Percentiles rank a stretch among this genome's conserved stretches.
Conservation (phyloP, 2,797 vertebrate species). For the Darevskia nairensis region DNA sequence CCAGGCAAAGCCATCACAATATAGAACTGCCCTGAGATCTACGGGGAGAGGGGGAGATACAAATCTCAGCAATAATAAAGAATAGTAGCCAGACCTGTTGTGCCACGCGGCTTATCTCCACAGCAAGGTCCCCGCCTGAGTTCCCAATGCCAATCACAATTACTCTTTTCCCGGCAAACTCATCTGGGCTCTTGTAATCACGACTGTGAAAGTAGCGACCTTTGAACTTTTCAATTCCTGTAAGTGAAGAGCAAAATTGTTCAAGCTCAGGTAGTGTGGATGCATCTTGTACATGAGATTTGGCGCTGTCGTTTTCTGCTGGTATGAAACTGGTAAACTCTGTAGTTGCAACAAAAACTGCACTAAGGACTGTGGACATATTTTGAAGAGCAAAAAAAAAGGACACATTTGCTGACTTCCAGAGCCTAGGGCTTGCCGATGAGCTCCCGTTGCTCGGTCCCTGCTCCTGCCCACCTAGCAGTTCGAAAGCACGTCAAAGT, state of each 20-base stretch:
- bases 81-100: constrained; percentile 77
- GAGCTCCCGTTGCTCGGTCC: no score
- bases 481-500: no score
- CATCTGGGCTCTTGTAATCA: constrained; percentile 84
- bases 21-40: not conserved
- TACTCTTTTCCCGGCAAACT: constrained; percentile 79
- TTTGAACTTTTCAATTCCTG: constrained; percentile 85
- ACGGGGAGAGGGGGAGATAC: no score
- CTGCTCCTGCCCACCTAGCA: no score
- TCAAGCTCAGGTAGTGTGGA: not conserved
- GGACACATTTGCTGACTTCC: no score
- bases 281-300: not conserved
- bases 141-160: constrained; percentile 87
- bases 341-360: not conserved
- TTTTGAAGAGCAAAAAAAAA: no score
- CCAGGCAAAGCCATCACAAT: rapidly evolving
- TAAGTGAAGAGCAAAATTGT: not conserved
- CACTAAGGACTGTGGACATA: not conserved
- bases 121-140: constrained; percentile 87
- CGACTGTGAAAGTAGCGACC: constrained; percentile 84
- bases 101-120: constrained; percentile 86
- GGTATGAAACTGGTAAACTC: not conserved
- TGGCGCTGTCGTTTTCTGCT: not conserved
- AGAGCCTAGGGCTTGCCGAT: no score
- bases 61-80: no score